phyloP scores from a whole-genome alignment of 2,113 vertebrate species.

The Onychostoma macrolepis region DNA sequence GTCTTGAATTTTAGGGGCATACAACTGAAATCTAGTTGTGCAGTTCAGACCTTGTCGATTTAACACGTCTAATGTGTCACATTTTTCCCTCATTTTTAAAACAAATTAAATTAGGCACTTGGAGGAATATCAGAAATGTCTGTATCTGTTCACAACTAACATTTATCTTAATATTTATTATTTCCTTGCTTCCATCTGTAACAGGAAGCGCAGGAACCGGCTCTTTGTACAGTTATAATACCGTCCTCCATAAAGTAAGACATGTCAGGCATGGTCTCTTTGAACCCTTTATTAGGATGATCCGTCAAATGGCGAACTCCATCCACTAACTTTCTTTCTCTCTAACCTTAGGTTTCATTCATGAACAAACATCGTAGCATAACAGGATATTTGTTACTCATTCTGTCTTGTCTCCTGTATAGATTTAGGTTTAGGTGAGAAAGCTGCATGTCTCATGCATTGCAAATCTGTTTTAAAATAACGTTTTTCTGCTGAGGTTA shows the following conservation, averaged over 20 bases:
- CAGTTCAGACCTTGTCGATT: no score
- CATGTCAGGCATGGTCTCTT: not conserved
- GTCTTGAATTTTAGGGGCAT: no score
- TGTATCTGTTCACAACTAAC: not conserved
- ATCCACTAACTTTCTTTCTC: constrained; percentile 1
- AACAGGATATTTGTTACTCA: not conserved
- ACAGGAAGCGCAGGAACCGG: constrained; percentile 57
- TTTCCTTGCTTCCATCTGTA: constrained; percentile 37
- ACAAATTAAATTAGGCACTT: not conserved
- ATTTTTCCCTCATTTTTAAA: no score
- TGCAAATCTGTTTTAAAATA: not conserved
- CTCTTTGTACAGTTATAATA: constrained; percentile 66
- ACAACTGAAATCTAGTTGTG: no score
- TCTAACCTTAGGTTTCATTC: constrained; percentile 24
- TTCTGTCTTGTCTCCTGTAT: not conserved
- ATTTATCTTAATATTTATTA: constrained; percentile 35
- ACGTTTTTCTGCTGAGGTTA: not conserved
- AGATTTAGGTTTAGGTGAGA: not conserved
- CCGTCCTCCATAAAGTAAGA: constrained; percentile 66
- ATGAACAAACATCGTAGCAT: not conserved
- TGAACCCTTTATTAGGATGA: not conserved
- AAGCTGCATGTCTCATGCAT: not conserved
- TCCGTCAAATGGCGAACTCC: not conserved
- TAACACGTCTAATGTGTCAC: no score
- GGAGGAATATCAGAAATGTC: not conserved